Conservation (phyloP, 64 coral and sea anemone species). For the Astreopora myriophthalma region DNA sequence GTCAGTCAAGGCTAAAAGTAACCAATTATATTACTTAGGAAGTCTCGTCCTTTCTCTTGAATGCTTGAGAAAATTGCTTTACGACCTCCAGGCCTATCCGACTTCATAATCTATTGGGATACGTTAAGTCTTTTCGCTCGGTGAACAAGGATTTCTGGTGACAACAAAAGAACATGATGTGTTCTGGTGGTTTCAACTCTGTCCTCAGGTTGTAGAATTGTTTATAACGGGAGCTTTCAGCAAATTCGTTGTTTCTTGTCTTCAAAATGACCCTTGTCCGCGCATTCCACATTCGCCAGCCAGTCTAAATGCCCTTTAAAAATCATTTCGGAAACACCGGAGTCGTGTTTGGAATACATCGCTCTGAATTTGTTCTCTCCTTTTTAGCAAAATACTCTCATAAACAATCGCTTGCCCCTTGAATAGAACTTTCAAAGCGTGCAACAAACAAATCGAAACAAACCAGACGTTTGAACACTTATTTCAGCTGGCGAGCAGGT, state of each 20-base stretch:
- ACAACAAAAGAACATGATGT: neutral
- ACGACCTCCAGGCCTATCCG: neutral
- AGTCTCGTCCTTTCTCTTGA: neutral
- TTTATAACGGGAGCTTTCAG: neutral
- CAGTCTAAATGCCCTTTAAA: neutral
- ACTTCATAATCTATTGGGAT: too few relatives aligned
- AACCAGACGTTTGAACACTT: slow-evolving; percentile 20
- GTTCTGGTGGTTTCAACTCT: neutral
- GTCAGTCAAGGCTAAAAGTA: neutral
- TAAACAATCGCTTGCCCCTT: neutral
- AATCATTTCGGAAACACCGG: neutral
- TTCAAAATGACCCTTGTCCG: neutral
- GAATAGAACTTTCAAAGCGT: neutral
- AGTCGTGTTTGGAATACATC: neutral
- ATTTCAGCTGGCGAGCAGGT: slow-evolving; percentile 29
- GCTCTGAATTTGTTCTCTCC: neutral
- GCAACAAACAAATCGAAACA: neutral
- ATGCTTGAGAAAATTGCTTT: neutral
- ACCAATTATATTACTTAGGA: neutral
- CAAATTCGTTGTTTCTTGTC: slow-evolving; percentile 8
- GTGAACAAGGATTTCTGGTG: neutral
- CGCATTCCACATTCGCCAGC: neutral
- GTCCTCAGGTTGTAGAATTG: neutral
- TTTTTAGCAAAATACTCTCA: neutral
- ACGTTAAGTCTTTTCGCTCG: neutral